Conservation (phyloP, 1,140 invertebrate species). For the Galendromus occidentalis region DNA sequence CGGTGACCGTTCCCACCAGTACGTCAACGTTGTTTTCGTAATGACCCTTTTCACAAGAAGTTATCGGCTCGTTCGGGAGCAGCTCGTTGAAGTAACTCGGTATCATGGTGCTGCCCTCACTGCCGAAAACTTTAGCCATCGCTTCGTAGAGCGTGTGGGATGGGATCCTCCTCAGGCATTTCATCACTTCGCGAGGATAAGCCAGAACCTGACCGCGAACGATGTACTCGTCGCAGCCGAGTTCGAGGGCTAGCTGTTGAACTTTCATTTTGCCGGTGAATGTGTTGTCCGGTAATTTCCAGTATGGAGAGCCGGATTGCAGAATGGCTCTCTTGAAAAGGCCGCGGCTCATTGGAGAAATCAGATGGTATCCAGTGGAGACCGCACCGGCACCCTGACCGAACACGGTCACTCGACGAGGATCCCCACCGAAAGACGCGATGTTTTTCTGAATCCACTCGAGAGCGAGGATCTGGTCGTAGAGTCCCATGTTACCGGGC, state of each 20-base stretch:
- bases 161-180: background rate
- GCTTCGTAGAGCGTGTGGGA: background rate
- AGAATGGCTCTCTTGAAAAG: conserved; percentile 18
- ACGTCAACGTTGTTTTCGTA: conserved; percentile 4
- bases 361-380: conserved; percentile 35
- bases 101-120: background rate
- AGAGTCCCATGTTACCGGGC: conserved; percentile 34
- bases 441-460: conserved; percentile 44
- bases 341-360: conserved; percentile 33
- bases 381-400: conserved; percentile 37
- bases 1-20: background rate
- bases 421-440: conserved; percentile 34
- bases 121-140: background rate
- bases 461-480: conserved; percentile 76
- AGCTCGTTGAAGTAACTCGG: conserved; percentile 11
- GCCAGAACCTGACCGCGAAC: conserved; percentile 1
- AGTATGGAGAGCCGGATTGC: conserved; percentile 15
- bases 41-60: background rate
- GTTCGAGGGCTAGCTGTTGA: background rate
- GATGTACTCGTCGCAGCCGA: background rate
- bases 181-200: background rate
- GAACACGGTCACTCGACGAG: conserved; percentile 34
- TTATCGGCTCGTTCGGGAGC: background rate
- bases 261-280: conserved; percentile 10
- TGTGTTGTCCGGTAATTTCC: background rate